Percentiles rank a stretch among this genome's conserved stretches.
These are phyloP conservation scores for Protomyctophum bolini DNA, from an alignment of 2,113 vertebrate species.

Conservation along the genomic window DNA sequence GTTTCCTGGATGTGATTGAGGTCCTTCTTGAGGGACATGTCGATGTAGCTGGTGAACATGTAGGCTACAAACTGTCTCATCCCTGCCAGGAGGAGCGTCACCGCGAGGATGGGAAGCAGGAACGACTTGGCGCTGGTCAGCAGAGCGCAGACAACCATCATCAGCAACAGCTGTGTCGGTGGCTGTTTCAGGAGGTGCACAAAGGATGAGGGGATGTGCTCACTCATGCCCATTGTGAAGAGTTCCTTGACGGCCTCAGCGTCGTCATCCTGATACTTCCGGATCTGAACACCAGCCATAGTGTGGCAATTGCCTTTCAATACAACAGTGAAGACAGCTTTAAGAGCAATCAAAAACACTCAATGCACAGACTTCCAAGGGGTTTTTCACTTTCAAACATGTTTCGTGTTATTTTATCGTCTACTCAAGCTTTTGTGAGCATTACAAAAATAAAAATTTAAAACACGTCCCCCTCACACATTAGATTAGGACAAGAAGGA, in stretches of 20 bases:
- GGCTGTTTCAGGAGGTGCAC: slow-evolving; percentile 78
- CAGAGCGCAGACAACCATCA: slow-evolving; percentile 71
- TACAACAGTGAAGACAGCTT: slow-evolving; percentile 3
- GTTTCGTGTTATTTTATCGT: too few species aligned
- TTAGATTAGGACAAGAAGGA: too few species aligned
- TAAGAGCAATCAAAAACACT: neutral
- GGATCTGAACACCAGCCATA: slow-evolving; percentile 75
- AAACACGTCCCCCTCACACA: too few species aligned
- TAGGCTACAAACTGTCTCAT: slow-evolving; percentile 61
- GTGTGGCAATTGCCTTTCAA: slow-evolving; percentile 25
- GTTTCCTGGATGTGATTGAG: slow-evolving; percentile 55
- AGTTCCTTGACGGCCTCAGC: slow-evolving; percentile 70
- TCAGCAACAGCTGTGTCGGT: slow-evolving; percentile 71
- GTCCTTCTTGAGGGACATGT: slow-evolving; percentile 61
- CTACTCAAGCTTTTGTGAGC: too few species aligned
- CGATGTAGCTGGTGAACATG: slow-evolving; percentile 71
- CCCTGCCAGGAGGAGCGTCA: slow-evolving; percentile 74
- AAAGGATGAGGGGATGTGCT: slow-evolving; percentile 76
- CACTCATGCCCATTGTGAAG: slow-evolving; percentile 78
- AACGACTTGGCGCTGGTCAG: slow-evolving; percentile 74
- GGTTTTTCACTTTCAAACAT: too few species aligned
- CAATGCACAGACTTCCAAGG: too few species aligned
- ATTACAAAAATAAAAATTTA: too few species aligned
- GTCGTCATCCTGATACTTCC: slow-evolving; percentile 70
- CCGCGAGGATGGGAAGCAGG: slow-evolving; percentile 71